Evolutionary conservation across 2,888 invertebrate species (phyloP), one percentile per base, ranked within the genome.

Genomic region (Helicoverpa assulta): DNA sequence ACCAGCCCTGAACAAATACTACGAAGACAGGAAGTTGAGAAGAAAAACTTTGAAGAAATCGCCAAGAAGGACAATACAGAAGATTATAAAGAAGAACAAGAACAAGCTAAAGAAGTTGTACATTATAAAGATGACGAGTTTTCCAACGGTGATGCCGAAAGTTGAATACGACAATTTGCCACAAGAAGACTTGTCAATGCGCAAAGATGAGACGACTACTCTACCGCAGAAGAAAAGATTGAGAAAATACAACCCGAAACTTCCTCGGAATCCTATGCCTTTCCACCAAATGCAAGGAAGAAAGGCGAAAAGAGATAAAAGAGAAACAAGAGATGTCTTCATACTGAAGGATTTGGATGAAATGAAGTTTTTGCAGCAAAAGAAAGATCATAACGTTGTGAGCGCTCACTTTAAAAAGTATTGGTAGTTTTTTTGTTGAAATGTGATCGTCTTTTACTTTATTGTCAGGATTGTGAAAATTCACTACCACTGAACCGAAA

Each of bases 321-420:
- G 94, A 66, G 83, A 90, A 2, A 57, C 83, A 0, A 88, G 88
- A 82, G 89, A 69, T 81, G 55, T 91, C 0, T 91, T 84, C 43
- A 92, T 94, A 54, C 67, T 94, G 0, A 90, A 92, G 72, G 92
- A 95, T 81, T 86, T 95, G 14, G 92, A 95, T 71, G 92, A 93
- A 78, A 85, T 93, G 1, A 84, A 93, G 57, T 93, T 94, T 76
- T 37, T 93, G 21, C 87, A 86, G 19, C 82, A 83, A 1, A 89
- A 90, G 19, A 88, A 91, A 37, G 91, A 90, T 55, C 85, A 88
- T 6, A 86, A 90, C 65, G 78, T 90, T 16, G 86, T 93, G 0
- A 89, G 86, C 18, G 87, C 91, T 21, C 92, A 92, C 75, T 78
- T 91, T 18, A 88, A 93, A 64, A 89, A 89, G 1, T 88, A 93